A percentile compares a stretch with the other conserved stretches of the same genome.
Evolutionary conservation across 2,113 vertebrate genomes (phyloP).

Genomic region (Psephotus haematonotus): DNA sequence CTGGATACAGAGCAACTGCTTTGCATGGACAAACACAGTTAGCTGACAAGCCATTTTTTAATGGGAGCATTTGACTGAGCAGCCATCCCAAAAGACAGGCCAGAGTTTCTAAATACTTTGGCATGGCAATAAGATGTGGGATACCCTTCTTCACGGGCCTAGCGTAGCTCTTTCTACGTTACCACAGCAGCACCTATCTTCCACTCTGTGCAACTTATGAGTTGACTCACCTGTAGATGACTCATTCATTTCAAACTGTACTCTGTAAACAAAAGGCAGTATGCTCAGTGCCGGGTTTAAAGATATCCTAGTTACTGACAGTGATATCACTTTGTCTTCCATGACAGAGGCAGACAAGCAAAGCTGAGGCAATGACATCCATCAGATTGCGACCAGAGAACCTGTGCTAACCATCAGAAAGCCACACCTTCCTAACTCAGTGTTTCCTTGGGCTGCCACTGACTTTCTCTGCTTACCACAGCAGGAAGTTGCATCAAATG

Average conservation of each 20-base stretch:
- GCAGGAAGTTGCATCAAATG: not conserved
- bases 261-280: not conserved
- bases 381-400: not conserved
- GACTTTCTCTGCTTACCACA: conserved; percentile 23
- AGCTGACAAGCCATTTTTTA: not conserved
- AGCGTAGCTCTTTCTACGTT: not conserved
- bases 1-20: not conserved
- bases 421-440: not conserved
- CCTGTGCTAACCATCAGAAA: not conserved
- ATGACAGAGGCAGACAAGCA: not conserved
- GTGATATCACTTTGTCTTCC: not conserved
- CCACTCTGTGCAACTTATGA: not conserved
- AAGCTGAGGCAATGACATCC: not conserved
- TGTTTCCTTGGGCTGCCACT: not conserved
- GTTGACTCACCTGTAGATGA: not conserved
- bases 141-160: not conserved
- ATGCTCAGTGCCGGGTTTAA: not conserved
- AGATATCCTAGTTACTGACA: not conserved
- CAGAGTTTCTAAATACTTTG: not conserved
- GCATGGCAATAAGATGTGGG: not conserved
- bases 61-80: not conserved
- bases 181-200: not conserved
- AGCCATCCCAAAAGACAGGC: not conserved
- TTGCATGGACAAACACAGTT: not conserved
- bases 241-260: not conserved